Evolutionary conservation across 2,797 vertebrate species (phyloP).

Genomic region (Ispidina lecontei): DNA sequence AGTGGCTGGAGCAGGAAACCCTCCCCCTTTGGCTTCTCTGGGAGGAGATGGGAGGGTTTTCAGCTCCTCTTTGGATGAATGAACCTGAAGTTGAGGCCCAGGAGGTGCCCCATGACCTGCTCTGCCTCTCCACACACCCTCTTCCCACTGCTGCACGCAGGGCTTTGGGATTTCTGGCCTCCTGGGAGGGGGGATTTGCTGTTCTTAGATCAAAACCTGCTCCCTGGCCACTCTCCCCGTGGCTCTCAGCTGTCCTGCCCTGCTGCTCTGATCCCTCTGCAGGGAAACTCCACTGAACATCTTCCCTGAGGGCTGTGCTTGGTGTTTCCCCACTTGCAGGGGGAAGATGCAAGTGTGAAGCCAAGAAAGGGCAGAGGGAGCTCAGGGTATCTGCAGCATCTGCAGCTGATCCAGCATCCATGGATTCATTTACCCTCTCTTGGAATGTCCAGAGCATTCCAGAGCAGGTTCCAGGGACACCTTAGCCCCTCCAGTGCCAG

Average conservation of each 20-base stretch:
- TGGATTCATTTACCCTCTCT: not conserved
- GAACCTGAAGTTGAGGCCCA: not conserved
- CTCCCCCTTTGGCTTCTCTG: not conserved
- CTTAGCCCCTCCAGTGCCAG: no score
- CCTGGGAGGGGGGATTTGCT: conserved; percentile 26
- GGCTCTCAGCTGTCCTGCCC: not conserved
- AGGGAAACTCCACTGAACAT: not conserved
- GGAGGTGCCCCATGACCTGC: rapidly evolving
- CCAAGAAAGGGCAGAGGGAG: not conserved
- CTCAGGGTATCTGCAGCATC: rapidly evolving
- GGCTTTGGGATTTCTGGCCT: not conserved
- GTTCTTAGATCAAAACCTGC: conserved; percentile 23
- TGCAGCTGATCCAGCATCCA: not conserved
- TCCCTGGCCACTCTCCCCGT: not conserved
- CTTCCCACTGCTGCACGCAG: not conserved
- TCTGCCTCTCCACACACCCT: not conserved
- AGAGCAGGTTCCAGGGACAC: no score
- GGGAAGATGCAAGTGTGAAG: not conserved
- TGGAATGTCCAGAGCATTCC: no score
- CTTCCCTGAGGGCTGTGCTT: not conserved
- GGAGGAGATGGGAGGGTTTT: not conserved
- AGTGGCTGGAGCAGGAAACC: not conserved
- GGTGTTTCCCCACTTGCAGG: not conserved
- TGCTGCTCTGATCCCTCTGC: not conserved
- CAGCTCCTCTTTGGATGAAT: not conserved